These are phyloP conservation scores for Papilio machaon DNA, from an alignment of 1,140 invertebrate genomes.

Conservation along the genomic window DNA sequence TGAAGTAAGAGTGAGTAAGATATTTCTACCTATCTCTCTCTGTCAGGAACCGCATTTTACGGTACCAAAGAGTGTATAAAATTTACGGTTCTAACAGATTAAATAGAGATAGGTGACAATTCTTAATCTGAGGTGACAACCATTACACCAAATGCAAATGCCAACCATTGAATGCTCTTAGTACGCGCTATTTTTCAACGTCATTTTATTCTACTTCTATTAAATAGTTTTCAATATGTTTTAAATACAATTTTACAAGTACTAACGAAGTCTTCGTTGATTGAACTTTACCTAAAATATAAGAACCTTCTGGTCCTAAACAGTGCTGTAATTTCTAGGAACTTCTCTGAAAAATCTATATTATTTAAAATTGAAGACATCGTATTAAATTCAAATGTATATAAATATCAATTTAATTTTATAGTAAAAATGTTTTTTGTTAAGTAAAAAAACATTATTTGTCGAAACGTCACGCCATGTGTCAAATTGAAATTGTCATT, in stretches of 20 bases:
- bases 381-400: no score
- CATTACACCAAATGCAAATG: neutral
- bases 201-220: neutral
- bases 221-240: neutral
- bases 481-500: slow-evolving; percentile 20
- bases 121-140: no score
- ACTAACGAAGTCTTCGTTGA: neutral
- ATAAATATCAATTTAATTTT: no score
- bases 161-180: neutral
- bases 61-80: neutral
- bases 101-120: slow-evolving; percentile 7
- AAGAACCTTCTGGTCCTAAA: no score
- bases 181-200: neutral
- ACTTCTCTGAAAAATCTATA: no score
- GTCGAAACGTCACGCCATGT: neutral
- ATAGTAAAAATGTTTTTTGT: no score
- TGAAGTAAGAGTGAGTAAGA: slow-evolving; percentile 64
- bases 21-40: slow-evolving; percentile 48
- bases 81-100: slow-evolving; percentile 20
- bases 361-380: no score
- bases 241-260: neutral
- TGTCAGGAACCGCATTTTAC: slow-evolving; percentile 28
- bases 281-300: neutral
- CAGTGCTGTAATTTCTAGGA: no score
- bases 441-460: neutral